These are phyloP conservation scores for Thripadectes ignobilis DNA, from an alignment of 2,797 vertebrate species.

Conservation along the genomic window DNA sequence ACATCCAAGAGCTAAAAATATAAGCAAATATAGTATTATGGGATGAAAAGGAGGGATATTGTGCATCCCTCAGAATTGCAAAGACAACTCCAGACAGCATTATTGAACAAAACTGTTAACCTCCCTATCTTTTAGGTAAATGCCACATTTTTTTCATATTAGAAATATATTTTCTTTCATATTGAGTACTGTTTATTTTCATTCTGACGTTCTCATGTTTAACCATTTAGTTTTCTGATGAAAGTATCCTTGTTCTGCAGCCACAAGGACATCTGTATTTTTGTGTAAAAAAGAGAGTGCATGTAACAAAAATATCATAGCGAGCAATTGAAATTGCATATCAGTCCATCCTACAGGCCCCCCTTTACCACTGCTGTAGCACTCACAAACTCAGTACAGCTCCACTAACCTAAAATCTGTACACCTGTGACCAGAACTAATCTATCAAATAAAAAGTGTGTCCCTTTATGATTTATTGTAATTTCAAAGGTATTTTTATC, in stretches of 20 bases:
- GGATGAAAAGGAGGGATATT: background rate
- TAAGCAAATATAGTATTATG: background rate
- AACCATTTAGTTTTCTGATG: background rate
- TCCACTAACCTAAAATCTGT: background rate
- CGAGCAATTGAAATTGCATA: background rate
- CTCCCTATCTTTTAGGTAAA: background rate
- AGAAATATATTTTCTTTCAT: background rate
- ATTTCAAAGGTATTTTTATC: conserved; percentile 52
- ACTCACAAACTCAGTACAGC: background rate
- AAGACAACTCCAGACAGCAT: background rate
- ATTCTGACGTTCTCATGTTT: background rate
- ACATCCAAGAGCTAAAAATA: background rate
- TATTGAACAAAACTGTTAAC: background rate
- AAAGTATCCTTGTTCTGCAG: background rate
- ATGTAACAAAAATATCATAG: background rate
- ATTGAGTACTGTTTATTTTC: background rate
- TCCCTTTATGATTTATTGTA: background rate
- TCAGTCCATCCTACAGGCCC: fast-evolving
- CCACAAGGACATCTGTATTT: background rate
- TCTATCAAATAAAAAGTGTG: background rate
- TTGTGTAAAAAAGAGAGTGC: background rate
- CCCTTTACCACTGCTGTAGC: background rate
- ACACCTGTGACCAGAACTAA: background rate
- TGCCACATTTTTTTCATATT: background rate
- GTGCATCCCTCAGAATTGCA: background rate